These are phyloP conservation scores for Pseudanteris insignis DNA, from an alignment of 2,888 invertebrate species.

Conservation along the genomic window DNA sequence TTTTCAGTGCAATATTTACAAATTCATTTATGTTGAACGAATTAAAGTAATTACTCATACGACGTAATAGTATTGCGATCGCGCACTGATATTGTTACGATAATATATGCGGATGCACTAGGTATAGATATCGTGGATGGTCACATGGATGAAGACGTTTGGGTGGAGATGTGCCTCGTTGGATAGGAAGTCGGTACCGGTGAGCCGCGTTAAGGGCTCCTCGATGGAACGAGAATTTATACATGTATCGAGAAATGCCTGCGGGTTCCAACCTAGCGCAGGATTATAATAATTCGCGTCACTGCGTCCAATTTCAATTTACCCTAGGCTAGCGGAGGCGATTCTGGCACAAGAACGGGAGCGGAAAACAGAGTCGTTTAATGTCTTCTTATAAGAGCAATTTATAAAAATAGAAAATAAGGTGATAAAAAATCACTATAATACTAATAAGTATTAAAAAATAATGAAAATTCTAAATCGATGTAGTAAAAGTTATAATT, in stretches of 20 bases:
- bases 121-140: slow-evolving; percentile 18
- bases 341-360: slow-evolving; percentile 27
- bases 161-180: slow-evolving; percentile 17
- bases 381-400: slow-evolving; percentile 33
- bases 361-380: slow-evolving; percentile 38
- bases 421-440: too few relatives aligned
- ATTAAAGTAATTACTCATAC: slow-evolving; percentile 13
- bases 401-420: slow-evolving; percentile 19
- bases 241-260: slow-evolving; percentile 41
- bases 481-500: too few relatives aligned
- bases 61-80: slow-evolving; percentile 18
- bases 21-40: too few relatives aligned
- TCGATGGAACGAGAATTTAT: slow-evolving; percentile 37
- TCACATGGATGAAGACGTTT: slow-evolving; percentile 30
- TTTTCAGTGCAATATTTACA: too few relatives aligned
- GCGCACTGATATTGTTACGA: slow-evolving; percentile 10
- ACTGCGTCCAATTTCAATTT: slow-evolving; percentile 63
- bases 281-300: slow-evolving; percentile 64
- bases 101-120: slow-evolving; percentile 11
- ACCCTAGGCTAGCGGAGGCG: slow-evolving; percentile 47
- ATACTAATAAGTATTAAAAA: too few relatives aligned
- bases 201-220: slow-evolving; percentile 23
- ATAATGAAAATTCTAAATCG: too few relatives aligned
- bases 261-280: slow-evolving; percentile 43
- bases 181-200: slow-evolving; percentile 13